Conservation (phyloP, 2,113 vertebrate genomes). For the Pollimyrus isidori region DNA sequence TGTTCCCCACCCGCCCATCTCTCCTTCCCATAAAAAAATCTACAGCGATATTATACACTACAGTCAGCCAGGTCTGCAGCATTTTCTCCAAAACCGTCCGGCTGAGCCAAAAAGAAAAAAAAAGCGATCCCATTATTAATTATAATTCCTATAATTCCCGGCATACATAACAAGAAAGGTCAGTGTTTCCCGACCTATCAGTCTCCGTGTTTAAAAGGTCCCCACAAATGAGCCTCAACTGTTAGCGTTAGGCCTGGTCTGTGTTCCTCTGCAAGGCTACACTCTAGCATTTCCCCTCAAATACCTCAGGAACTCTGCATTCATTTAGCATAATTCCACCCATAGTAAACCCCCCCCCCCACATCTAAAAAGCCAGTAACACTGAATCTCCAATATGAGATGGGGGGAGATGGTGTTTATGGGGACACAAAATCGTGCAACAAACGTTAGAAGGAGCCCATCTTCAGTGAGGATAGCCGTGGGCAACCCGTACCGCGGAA, state of each 20-base stretch:
- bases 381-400: background rate
- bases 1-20: background rate
- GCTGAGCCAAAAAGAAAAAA: background rate
- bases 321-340: background rate
- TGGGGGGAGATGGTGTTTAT: background rate
- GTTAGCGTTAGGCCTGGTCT: background rate
- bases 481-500: background rate
- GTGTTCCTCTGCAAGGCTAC: background rate
- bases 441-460: background rate
- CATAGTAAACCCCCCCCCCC: background rate
- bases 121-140: background rate
- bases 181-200: background rate
- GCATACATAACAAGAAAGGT: background rate
- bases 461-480: background rate
- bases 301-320: background rate
- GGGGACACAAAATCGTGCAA: background rate
- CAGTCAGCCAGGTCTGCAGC: background rate
- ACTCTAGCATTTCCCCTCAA: background rate
- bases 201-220: background rate
- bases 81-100: background rate
- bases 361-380: background rate
- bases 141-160: background rate
- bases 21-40: background rate
- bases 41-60: background rate
- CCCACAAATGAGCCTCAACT: background rate